Base-by-base conservation (phyloP, 1,140 invertebrate species). In the Antheraea mylitta region DNA sequence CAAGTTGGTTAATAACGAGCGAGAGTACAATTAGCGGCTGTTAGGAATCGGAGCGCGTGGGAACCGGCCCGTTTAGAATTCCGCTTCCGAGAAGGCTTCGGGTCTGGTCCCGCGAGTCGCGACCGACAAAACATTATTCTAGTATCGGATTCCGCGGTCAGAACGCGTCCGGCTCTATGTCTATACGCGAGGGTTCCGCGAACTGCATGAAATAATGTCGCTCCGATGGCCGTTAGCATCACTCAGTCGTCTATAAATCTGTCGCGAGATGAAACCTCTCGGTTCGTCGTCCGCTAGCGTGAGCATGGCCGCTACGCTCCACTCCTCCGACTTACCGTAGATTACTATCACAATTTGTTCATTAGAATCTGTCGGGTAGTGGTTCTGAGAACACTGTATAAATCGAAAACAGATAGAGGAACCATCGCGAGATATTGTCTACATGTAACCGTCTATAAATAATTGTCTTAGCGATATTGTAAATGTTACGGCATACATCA, bases 181-280 rank as follows among this genome's bases (percentile, higher is more conserved):
- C 45, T 18, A 13, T 4, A 18, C 18, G 64, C 18, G 18, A 45
- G 45, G n/a, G 64, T 84, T 86, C 83, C 67, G 60, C 78, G 81
- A 85, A 85, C 64, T 58, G 68, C 62, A 73, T 77, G 67, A 79
- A 67, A 70, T 73, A 75, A 64, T 67, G 59, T 48, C 67, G 67
- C 36, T 38, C 66, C 74, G 74, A 72, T 67, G 53, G 71, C 72
- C 42, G 70, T 72, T 71, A 69, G 62, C 68, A 69, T 69, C 70
- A 72, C 68, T 76, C 74, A 70, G 69, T 63, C 68, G 68, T 74
- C 79, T 66, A 84, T 86, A 85, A 87, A 87, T 85, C 80, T 84
- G 83, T 85, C 83, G 64, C 70, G 67, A 70, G 73, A 70, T 74
- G 69, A 74, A 73, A 75, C 68, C 69, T 70, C 68, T 75, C n/a